Base-by-base conservation (phyloP, 2,113 vertebrate species). In the Passer montanus region DNA sequence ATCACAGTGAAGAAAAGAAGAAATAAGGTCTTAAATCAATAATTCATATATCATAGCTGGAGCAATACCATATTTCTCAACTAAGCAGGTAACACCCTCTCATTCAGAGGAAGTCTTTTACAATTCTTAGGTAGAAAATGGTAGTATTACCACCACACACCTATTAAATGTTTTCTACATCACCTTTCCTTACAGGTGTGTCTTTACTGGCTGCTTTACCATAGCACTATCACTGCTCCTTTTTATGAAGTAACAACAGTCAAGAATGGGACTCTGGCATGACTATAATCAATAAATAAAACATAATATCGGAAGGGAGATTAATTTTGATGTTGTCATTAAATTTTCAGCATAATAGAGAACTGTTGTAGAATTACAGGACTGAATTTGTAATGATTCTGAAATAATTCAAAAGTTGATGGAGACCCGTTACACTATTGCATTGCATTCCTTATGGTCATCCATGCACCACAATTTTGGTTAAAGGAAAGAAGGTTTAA, bases 81-180 rank as follows among this genome's bases (percentile, higher is more conserved):
- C 15, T 37, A 35, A 17, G 2, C 10, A 46, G 11, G 24, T 23
- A 82, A 62, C 0, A 6, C 0, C 6, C 5, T 47, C 3, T 80
- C 16, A 8, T 75, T 75, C 39, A 59, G 8, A 3, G 18, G 2
- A 89, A 49, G 2, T 31, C 26, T 30, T 66, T 84, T 84, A 73
- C 1, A 58, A 28, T 10, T 53, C 6, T 56, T 53, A 70, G 10
- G 7, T 70, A 26, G 30, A 89, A 27, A 21, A 60, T n/a, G 16
- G 10, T 7, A 55, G 28, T n/a, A 55, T 53, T 83, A 17, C 12
- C 11, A 62, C 20, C 11, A 41, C 13, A 33, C 13, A 26, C 5
- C 12, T 49, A 24, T 15, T 37, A 59, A 50, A 44, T n/a, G 12
- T 2, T 63, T 89, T 55, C 7, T 44, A 5, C 23, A 43, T 39